Base-by-base conservation (phyloP, 2,113 vertebrate species). In the Austrofundulus limnaeus region DNA sequence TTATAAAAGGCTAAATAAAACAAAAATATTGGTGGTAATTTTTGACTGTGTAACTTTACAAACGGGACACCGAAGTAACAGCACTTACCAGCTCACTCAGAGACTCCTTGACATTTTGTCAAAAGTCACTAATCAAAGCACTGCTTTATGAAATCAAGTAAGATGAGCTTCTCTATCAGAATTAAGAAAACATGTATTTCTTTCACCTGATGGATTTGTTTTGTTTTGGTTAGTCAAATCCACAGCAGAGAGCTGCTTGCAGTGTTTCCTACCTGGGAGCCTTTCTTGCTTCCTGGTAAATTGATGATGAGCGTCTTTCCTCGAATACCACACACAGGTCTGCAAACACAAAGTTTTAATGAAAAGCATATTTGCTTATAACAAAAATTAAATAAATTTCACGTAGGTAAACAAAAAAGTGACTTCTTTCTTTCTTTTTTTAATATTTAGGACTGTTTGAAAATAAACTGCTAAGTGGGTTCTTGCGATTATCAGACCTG, bases 251-350 rank as follows among this genome's bases (percentile, higher is more conserved):
- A 54, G 12, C 19, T 14, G 47, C 38, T 39, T 15, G 43, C 10
- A 14, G 52, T 1, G 15, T 50, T 81, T 77, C 92, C 92, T 93
- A 99, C 97, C 97, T 99, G 97, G 91, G 97, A 99, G 70, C 97
- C 97, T 92, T 99, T 99, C 94, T 98, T 99, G 93, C 97, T 99
- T 91, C 97, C 97, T 85, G 97, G 97, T 76, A 99, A 89, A 90
- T 99, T 99, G 84, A 99, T 99, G 91, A 99, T 98, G 76, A 99
- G 96, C 62, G 97, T 99, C 91, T 99, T 99, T 50, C 97, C 97
- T 90, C 97, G 93, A 84, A 99, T 99, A 81, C 97, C 97, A 89
- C 97, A 99, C 52, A 99, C 97, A 68, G 97, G 97, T 88, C 97
- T 99, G 90, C 57, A 89, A 90, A 66, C 25, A 53, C 38, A 71